A percentile compares a stretch with the other conserved stretches of the same genome.
Conservation (phyloP, 2,888 invertebrate species). For the Eupithecia tripunctaria region DNA sequence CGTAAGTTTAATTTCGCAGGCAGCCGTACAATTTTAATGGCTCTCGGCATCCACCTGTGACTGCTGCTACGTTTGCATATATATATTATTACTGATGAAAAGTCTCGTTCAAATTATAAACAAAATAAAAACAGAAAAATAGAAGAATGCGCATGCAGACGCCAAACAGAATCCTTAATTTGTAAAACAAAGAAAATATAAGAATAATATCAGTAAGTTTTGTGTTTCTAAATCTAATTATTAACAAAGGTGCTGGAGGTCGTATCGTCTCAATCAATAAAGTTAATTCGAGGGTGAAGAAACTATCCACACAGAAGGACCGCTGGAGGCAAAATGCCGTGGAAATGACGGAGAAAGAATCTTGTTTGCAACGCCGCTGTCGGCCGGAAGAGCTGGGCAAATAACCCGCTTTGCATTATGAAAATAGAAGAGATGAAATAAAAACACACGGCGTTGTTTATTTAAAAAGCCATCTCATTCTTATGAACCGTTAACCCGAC, state of each 20-base stretch:
- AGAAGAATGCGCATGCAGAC: neutral
- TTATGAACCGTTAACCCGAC: conserved; percentile 51
- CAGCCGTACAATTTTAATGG: conserved; percentile 55
- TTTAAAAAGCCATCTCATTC: conserved; percentile 55
- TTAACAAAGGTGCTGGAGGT: conserved; percentile 13
- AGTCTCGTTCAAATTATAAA: conserved; percentile 15
- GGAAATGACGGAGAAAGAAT: conserved; percentile 61
- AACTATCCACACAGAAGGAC: conserved; percentile 27
- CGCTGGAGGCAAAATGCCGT: conserved; percentile 23
- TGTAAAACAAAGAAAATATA: neutral
- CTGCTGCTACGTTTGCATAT: conserved; percentile 58
- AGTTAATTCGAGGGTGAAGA: conserved; percentile 24
- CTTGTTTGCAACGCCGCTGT: conserved; percentile 55
- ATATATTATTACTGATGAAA: conserved; percentile 57
- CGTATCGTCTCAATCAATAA: conserved; percentile 22
- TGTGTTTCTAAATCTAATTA: neutral
- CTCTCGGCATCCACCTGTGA: conserved; percentile 54
- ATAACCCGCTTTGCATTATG: conserved; percentile 74
- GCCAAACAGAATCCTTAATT: neutral
- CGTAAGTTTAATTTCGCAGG: conserved; percentile 39
- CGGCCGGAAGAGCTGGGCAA: conserved; percentile 67
- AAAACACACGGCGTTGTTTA: conserved; percentile 60
- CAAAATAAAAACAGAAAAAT: neutral
- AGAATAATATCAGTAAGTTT: neutral
- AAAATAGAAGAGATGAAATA: conserved; percentile 69